phyloP scores from a whole-genome alignment of 2,797 vertebrate species.

The Cryptoblepharus egeriae region DNA sequence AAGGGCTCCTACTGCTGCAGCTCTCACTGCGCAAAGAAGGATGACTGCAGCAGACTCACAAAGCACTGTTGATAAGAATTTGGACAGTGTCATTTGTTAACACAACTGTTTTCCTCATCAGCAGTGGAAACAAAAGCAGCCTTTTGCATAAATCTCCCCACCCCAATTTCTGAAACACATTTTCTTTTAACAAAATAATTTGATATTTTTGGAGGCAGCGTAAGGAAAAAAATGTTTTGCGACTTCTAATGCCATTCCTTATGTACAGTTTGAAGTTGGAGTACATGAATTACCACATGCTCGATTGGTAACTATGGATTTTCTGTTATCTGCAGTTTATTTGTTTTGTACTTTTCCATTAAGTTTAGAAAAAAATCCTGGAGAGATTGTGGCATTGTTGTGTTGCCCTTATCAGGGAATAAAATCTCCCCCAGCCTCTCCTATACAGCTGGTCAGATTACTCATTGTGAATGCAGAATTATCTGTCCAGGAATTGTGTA shows the following conservation, averaged over 20 bases:
- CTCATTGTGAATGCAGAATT: neutral
- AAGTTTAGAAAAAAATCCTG: neutral
- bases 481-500: neutral
- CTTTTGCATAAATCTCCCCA: slow-evolving; percentile 53
- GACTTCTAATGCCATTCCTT: slow-evolving; percentile 36
- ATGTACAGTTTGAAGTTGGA: slow-evolving; percentile 46
- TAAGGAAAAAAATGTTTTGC: slow-evolving; percentile 25
- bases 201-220: slow-evolving; percentile 45
- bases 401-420: neutral
- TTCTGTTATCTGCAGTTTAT: neutral
- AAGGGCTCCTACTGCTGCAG: slow-evolving; percentile 30
- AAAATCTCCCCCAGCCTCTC: slow-evolving; percentile 22
- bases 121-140: slow-evolving; percentile 48
- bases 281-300: slow-evolving; percentile 21
- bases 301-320: slow-evolving; percentile 9
- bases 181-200: slow-evolving; percentile 65
- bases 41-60: slow-evolving; percentile 24
- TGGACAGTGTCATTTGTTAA: slow-evolving; percentile 49
- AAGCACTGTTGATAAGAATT: slow-evolving; percentile 54
- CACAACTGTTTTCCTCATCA: slow-evolving; percentile 53
- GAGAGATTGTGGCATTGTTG: slow-evolving; percentile 17
- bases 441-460: slow-evolving; percentile 12
- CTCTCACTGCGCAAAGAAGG: slow-evolving; percentile 1
- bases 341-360: slow-evolving; percentile 22
- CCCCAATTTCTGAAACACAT: slow-evolving; percentile 51